Conservation (phyloP, 35 echinoderm and acorn worm genomes). For the Eucidaris tribuloides region DNA sequence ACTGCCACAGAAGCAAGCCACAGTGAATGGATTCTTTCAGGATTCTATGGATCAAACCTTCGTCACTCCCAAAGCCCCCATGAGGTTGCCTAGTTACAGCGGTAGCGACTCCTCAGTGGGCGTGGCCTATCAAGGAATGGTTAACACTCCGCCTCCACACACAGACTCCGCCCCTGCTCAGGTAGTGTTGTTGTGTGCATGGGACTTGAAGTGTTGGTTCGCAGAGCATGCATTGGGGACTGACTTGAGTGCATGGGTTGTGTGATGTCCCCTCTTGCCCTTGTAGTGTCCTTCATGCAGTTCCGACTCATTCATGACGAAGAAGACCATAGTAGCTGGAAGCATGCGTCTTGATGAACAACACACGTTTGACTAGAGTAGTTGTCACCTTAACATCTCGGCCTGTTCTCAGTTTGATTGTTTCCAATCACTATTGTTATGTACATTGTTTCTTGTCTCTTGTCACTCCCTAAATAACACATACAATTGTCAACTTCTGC, state of each 20-base stretch:
- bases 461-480: too few species aligned
- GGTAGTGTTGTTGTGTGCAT: conserved; percentile 35
- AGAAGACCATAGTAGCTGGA: too few species aligned
- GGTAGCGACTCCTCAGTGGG: conserved; percentile 17
- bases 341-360: too few species aligned
- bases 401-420: too few species aligned
- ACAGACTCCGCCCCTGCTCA: not conserved
- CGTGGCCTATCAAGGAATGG: not conserved
- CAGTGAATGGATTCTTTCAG: not conserved
- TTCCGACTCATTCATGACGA: too few species aligned
- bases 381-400: too few species aligned
- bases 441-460: too few species aligned
- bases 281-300: too few species aligned
- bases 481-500: too few species aligned
- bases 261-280: not conserved
- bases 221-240: conserved; percentile 5
- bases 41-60: not conserved
- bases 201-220: conserved; percentile 21
- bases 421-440: too few species aligned
- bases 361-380: too few species aligned
- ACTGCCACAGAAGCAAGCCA: not conserved
- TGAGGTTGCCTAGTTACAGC: conserved; percentile 25
- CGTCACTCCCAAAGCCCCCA: not conserved
- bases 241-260: conserved; percentile 3
- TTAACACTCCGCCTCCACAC: not conserved